phyloP scores from a whole-genome alignment of 2,888 invertebrate genomes.

The Parthenolecanium corni region DNA sequence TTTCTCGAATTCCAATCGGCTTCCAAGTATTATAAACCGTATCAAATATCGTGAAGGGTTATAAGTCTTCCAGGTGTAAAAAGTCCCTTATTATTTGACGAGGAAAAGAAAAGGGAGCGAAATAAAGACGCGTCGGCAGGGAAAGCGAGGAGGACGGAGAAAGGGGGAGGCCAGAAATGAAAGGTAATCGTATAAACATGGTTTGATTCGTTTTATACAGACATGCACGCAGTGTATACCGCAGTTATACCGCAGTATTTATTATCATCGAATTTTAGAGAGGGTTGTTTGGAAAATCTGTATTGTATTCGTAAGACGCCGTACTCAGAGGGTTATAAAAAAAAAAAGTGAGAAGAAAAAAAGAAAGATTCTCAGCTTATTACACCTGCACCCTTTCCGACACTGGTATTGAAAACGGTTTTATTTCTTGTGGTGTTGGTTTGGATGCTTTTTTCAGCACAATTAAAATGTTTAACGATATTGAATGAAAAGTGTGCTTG shows the following conservation, averaged over 20 bases:
- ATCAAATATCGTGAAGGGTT: conserved; percentile 13
- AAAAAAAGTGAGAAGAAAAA: too few species aligned
- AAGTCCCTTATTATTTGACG: conserved; percentile 2
- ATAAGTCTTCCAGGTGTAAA: conserved; percentile 21
- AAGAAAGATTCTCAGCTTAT: neutral
- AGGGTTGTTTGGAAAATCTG: conserved; percentile 4
- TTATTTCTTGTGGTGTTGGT: too few species aligned
- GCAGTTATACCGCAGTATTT: conserved; percentile 9
- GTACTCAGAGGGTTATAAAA: too few species aligned
- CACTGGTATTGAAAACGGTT: neutral
- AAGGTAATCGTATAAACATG: conserved; percentile 16
- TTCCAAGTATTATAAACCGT: neutral
- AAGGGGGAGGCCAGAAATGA: neutral
- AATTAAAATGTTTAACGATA: too few species aligned
- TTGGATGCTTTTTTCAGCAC: too few species aligned
- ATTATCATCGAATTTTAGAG: neutral
- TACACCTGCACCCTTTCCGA: conserved; percentile 4
- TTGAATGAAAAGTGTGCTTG: too few species aligned
- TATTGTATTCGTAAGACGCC: neutral
- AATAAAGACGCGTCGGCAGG: too few species aligned
- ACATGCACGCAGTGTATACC: neutral
- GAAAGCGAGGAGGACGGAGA: too few species aligned
- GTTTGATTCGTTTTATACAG: neutral
- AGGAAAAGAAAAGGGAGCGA: neutral
- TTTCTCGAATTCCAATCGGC: too few species aligned